phyloP scores from a whole-genome alignment of 1,140 invertebrate genomes.

The Anastrepha obliqua region DNA sequence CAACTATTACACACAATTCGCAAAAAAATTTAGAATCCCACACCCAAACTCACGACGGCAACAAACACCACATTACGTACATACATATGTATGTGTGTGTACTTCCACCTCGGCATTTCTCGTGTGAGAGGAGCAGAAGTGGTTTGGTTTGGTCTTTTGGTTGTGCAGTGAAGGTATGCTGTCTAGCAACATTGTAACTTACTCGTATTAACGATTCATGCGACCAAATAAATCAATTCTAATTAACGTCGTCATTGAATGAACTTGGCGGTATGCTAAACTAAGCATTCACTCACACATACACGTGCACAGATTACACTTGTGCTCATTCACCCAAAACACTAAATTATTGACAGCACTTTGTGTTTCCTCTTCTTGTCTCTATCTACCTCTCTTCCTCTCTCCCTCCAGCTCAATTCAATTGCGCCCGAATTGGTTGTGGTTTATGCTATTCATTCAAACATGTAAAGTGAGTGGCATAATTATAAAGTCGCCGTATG shows the following conservation, averaged over 20 bases:
- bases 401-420: not conserved
- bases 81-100: not conserved
- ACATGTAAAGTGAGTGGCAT: too few species aligned
- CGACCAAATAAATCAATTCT: constrained; percentile 50
- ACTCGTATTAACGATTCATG: constrained; percentile 22
- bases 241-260: constrained; percentile 35
- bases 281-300: not conserved
- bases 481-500: too few species aligned
- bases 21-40: too few species aligned
- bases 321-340: constrained; percentile 6
- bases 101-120: not conserved
- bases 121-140: not conserved
- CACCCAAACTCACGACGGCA: too few species aligned
- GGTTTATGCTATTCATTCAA: not conserved
- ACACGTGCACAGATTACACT: not conserved
- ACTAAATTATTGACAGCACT: not conserved
- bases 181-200: constrained; percentile 4
- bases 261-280: constrained; percentile 6
- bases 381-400: not conserved
- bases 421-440: not conserved
- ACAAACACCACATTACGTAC: not conserved
- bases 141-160: not conserved
- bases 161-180: not conserved
- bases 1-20: too few species aligned
- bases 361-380: too few species aligned